phyloP scores from a whole-genome alignment of 2,888 invertebrate species.

The Spodoptera picta region DNA sequence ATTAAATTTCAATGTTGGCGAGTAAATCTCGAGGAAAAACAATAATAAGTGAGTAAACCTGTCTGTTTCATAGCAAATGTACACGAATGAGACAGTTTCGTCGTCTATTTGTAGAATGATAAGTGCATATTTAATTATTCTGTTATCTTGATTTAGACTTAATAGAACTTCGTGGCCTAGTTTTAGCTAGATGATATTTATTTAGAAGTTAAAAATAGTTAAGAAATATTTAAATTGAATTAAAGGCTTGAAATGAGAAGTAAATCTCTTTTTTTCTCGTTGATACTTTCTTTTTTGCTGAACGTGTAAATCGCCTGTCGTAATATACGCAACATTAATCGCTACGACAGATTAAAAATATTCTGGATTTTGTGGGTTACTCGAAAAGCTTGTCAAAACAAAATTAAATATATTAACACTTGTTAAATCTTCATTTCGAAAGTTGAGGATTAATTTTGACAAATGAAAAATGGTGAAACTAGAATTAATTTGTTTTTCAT shows the following conservation, averaged over 20 bases:
- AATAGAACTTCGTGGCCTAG: constrained; percentile 46
- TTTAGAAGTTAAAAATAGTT: constrained; percentile 17
- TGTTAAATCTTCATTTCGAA: constrained; percentile 32
- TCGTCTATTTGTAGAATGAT: constrained; percentile 54
- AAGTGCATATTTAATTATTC: constrained; percentile 47
- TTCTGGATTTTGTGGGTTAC: constrained; percentile 34
- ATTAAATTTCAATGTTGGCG: not conserved
- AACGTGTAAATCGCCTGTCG: constrained; percentile 3
- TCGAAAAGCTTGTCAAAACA: constrained; percentile 56
- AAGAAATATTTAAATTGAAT: constrained; percentile 4
- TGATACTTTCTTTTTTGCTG: not conserved
- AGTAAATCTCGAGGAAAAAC: not conserved
- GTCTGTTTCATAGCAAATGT: constrained; percentile 17
- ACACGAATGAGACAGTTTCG: constrained; percentile 34
- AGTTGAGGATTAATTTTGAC: constrained; percentile 42
- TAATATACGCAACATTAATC: constrained; percentile 33
- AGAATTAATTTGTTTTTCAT: constrained; percentile 4
- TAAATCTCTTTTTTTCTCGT: constrained; percentile 11
- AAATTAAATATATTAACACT: constrained; percentile 43
- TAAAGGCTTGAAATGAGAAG: not conserved
- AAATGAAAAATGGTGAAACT: constrained; percentile 32
- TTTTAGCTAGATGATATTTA: constrained; percentile 26
- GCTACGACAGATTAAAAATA: constrained; percentile 30
- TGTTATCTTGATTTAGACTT: constrained; percentile 50
- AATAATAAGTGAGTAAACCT: constrained; percentile 12